Percentiles rank a stretch among this genome's conserved stretches.
Conservation (phyloP, 2,888 invertebrate species). For the Lochmaea crataegi region DNA sequence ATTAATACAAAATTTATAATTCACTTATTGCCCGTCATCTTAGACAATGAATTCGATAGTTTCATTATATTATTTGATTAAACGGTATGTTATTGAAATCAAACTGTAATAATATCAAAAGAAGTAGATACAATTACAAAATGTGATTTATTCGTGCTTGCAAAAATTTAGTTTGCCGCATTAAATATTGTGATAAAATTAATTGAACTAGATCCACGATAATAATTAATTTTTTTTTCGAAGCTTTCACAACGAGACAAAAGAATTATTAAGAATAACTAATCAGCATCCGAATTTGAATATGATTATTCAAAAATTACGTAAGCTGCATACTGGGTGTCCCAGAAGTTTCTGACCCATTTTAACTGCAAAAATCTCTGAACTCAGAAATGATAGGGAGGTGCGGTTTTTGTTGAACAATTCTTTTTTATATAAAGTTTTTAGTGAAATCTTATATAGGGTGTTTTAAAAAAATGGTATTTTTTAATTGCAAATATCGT, state of each 20-base stretch:
- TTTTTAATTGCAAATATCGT: no score
- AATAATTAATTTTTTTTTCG: slow-evolving; percentile 10
- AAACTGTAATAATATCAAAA: slow-evolving; percentile 3
- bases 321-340: no score
- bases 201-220: not conserved
- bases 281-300: not conserved
- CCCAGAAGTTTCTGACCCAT: no score
- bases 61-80: not conserved
- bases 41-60: not conserved
- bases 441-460: no score
- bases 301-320: not conserved
- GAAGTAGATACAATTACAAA: not conserved
- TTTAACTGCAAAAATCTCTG: no score
- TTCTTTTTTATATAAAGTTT: no score
- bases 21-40: not conserved
- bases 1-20: not conserved
- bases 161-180: not conserved
- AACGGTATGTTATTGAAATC: not conserved
- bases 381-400: no score
- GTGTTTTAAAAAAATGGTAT: no score
- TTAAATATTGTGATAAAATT: slow-evolving; percentile 11
- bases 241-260: slow-evolving; percentile 13
- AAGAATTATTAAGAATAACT: not conserved
- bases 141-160: not conserved
- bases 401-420: no score